Evolutionary conservation across 2,888 invertebrate genomes (phyloP).

Genomic region (Pachycephus smyrnensis): DNA sequence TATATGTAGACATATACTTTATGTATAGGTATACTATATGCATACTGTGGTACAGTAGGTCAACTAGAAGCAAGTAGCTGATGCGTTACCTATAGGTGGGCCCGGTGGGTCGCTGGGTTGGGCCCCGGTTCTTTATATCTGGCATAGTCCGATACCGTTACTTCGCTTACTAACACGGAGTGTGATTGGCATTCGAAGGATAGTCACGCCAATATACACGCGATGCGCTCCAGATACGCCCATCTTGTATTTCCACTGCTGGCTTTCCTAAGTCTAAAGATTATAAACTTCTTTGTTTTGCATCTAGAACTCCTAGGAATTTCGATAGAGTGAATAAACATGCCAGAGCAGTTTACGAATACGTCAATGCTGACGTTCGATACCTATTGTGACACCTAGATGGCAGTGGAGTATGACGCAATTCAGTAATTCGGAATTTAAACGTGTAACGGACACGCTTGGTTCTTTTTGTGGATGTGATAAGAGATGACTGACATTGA

Average conservation of each 20-base stretch:
- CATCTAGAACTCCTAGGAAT: not conserved
- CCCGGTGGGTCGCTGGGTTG: constrained; percentile 41
- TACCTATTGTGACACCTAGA: not conserved
- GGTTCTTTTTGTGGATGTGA: no score
- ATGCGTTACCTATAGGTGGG: constrained; percentile 31
- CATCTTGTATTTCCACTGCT: not conserved
- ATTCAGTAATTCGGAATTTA: not conserved
- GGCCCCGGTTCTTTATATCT: constrained; percentile 42
- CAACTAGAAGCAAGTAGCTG: constrained; percentile 1
- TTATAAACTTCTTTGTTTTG: not conserved
- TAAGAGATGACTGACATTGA: no score
- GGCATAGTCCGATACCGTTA: constrained; percentile 56
- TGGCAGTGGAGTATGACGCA: not conserved
- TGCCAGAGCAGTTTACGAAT: not conserved
- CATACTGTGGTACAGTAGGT: not conserved
- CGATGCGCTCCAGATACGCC: constrained; percentile 20
- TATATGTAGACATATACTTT: constrained; percentile 10
- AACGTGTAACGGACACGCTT: not conserved
- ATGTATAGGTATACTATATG: constrained; percentile 9
- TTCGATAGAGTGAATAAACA: not conserved
- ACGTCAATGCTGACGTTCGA: not conserved
- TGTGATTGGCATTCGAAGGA: constrained; percentile 3
- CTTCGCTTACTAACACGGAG: constrained; percentile 33
- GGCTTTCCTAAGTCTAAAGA: not conserved
- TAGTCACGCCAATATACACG: constrained; percentile 4